Base-by-base conservation (phyloP, 2,797 vertebrate species). In the Myripristis murdjan region DNA sequence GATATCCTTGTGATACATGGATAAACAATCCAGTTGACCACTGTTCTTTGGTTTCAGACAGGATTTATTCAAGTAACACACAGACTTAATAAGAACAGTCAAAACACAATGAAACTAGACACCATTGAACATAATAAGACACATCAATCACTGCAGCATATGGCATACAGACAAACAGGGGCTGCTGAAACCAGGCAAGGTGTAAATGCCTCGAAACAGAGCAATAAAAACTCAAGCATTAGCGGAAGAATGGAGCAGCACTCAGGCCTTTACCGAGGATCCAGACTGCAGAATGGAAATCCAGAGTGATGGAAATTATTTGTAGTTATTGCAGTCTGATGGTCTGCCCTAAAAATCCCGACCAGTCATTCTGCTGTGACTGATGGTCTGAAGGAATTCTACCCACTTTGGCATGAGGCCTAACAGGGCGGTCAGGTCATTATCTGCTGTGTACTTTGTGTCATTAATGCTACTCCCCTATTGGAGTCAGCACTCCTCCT, bases 241-340 rank as follows among this genome's bases (percentile, higher is more conserved):
- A 7, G 28, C 23, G 22, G 12, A 39, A 11, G 20, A 9, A 8
- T 5, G 15, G 37, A 31, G 15, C 16, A 31, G 15, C 16, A 44
- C 15, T 6, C 6, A 6, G 15, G 15, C 26, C 26, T 28, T 2
- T 28, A 28, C 41, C 8, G 16, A 16, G 57, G 12, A 54, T 64
- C 80, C 72, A 16, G 57, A 16, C 55, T 65, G 72, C 72, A 69
- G 55, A 35, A 55, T 43, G 73, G 66, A 67, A 62, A 68, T 73
- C 54, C 64, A 76, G 70, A 11, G 5, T 24, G 22, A 31, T 2
- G 15, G 14, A 31, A 3, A 44, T 11, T 0, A 55, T 22, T 12
- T 11, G 0, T 2, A 37, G 16, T 35, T 26, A 8, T 35, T 37
- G 37, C 11, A 24, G 35, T 12, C 35, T 39, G 14, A 39, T 12